A percentile compares a stretch with the other conserved stretches of the same genome.
phyloP scores from a whole-genome alignment of 2,113 vertebrate species.

The Gallinago media region DNA sequence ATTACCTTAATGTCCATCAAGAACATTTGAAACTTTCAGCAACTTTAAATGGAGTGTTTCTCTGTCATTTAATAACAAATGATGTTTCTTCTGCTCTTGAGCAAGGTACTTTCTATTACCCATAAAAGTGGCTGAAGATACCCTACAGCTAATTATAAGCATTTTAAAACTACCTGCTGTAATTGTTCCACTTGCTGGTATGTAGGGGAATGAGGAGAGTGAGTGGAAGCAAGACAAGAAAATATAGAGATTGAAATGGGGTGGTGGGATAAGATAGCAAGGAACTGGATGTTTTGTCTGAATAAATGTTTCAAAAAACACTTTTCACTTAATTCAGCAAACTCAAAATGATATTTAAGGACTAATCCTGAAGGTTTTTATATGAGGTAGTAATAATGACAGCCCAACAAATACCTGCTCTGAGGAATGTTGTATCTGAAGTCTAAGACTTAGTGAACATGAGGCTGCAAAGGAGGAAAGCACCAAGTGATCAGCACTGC shows the following conservation, averaged over 20 bases:
- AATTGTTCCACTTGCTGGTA: background rate
- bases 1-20: background rate
- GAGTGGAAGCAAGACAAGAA: background rate
- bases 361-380: background rate
- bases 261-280: background rate
- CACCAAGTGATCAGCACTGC: background rate
- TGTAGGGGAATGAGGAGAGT: background rate
- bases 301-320: background rate
- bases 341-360: background rate
- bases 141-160: background rate
- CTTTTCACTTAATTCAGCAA: background rate
- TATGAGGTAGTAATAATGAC: background rate
- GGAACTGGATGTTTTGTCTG: background rate
- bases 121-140: background rate
- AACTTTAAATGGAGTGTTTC: background rate
- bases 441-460: background rate
- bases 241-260: background rate
- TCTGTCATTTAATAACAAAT: background rate
- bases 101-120: background rate
- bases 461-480: background rate
- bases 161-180: background rate
- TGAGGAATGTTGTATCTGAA: background rate
- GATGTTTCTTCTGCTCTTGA: background rate
- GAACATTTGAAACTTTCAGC: background rate
- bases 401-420: background rate